Conservation (phyloP, 2,888 invertebrate species). For the Ischnus inquisitorius region DNA sequence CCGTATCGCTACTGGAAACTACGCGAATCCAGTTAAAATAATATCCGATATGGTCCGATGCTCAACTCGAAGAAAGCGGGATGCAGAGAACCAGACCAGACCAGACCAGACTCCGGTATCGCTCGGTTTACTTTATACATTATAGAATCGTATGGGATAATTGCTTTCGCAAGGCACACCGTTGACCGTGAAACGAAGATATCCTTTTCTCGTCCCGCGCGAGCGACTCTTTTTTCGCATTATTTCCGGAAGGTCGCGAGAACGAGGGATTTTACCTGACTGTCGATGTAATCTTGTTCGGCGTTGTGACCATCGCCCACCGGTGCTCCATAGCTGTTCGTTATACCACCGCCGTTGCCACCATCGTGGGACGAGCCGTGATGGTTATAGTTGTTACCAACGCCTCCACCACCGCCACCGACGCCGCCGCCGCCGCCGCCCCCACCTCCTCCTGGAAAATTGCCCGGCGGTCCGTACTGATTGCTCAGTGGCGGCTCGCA, state of each 20-base stretch:
- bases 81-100: neutral
- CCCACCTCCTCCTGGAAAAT: slow-evolving; percentile 77
- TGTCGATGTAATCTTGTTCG: slow-evolving; percentile 83
- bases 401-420: slow-evolving; percentile 51
- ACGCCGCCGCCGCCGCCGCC: slow-evolving; percentile 66
- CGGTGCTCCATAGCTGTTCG: slow-evolving; percentile 80
- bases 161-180: slow-evolving; percentile 11
- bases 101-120: slow-evolving; percentile 30
- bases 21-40: slow-evolving; percentile 27
- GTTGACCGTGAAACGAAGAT: neutral
- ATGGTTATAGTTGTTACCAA: slow-evolving; percentile 66
- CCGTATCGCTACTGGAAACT: neutral
- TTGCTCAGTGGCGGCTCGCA: slow-evolving; percentile 80
- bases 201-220: neutral
- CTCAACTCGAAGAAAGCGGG: neutral
- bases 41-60: slow-evolving; percentile 34
- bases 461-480: slow-evolving; percentile 82
- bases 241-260: neutral
- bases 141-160: neutral
- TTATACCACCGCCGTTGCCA: slow-evolving; percentile 69
- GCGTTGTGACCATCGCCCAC: slow-evolving; percentile 77
- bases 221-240: neutral
- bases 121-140: slow-evolving; percentile 15
- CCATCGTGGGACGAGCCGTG: slow-evolving; percentile 65
- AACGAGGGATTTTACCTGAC: slow-evolving; percentile 77